Evolutionary conservation across 1,140 invertebrate species (phyloP), one percentile per base, ranked within the genome.

Genomic region (Drosophila baimaii): DNA sequence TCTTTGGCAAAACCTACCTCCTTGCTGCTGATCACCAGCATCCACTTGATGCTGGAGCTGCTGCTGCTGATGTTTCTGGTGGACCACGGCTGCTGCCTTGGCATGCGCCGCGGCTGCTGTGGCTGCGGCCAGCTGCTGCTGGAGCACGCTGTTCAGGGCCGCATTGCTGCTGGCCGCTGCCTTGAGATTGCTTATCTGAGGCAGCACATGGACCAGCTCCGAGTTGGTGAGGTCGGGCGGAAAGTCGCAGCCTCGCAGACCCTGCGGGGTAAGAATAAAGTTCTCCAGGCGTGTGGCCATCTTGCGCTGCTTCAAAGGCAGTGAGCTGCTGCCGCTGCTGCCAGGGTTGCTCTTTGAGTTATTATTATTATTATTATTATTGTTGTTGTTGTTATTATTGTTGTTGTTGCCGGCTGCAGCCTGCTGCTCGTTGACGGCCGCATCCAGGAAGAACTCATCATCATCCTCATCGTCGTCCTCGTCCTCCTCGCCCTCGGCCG

Each of bases 181-280:
- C 70, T 91, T 90, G 21, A 88, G 77, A 72, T 90, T 84, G 35
- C 65, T 75, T 35, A 79, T 81, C 41, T 79, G 83, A 27, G 90
- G 90, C 54, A 91, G 64, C 41, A 90, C 84, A n/a, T 91, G 81
- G 46, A 91, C 77, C 29, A 91, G 63, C 46, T 91, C 90, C 1
- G 88, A 71, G 56, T 80, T 76, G 56, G 51, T 68, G 39, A 91
- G 43, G 58, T 92, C 91, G 23, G 77, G 85, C 39, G 90, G 81
- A 43, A 90, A 90, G 59, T 92, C 91, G 39, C 82, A 90, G n/a
- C n/a, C n/a, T n/a, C n/a, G n/a, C 35, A 90, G 29, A 2, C 77
- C 72, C 43, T 89, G 90, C 23, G 79, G 68, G 13, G 77, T 76
- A 31, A 90, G 62, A 49, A 91, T 90, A 6, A 91, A 46, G 64